These are phyloP conservation scores for Triplophysa dalaica DNA, from an alignment of 2,113 vertebrate genomes.

Conservation along the genomic window DNA sequence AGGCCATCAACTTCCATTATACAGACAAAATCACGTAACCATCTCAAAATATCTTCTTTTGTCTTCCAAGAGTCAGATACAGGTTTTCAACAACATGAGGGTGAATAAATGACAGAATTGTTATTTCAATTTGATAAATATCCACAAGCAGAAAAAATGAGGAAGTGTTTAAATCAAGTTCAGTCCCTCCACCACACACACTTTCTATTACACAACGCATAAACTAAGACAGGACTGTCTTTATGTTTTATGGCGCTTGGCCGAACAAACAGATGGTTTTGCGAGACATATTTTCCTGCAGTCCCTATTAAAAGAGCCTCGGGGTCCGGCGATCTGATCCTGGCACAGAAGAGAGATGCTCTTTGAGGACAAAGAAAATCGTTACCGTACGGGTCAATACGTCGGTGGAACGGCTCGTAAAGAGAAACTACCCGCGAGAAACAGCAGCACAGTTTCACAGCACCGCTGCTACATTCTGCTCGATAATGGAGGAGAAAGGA, in stretches of 20 bases:
- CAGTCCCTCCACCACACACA: neutral
- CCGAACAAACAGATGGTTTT: conserved; percentile 38
- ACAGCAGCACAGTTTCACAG: conserved; percentile 26
- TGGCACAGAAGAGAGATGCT: conserved; percentile 40
- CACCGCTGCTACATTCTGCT: neutral
- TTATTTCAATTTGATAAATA: too few relatives aligned
- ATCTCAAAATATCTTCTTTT: too few relatives aligned
- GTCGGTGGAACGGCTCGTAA: conserved; percentile 32
- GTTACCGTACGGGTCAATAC: conserved; percentile 45
- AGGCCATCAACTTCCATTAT: too few relatives aligned
- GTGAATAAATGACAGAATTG: too few relatives aligned
- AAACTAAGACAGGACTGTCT: conserved; percentile 4
- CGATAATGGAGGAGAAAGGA: conserved; percentile 37
- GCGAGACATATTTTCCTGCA: conserved; percentile 17
- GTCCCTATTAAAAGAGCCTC: conserved; percentile 48
- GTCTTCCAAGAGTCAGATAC: too few relatives aligned
- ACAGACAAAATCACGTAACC: too few relatives aligned
- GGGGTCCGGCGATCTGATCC: conserved; percentile 60
- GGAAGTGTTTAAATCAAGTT: neutral
- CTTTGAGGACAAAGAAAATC: conserved; percentile 50
- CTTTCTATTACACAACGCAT: neutral
- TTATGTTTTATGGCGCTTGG: conserved; percentile 31
- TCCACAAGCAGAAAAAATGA: neutral
- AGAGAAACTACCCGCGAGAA: conserved; percentile 43
- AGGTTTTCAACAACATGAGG: too few relatives aligned